Evolutionary conservation across 2,888 invertebrate genomes (phyloP).

Genomic region (Drosophila neotestacea): DNA sequence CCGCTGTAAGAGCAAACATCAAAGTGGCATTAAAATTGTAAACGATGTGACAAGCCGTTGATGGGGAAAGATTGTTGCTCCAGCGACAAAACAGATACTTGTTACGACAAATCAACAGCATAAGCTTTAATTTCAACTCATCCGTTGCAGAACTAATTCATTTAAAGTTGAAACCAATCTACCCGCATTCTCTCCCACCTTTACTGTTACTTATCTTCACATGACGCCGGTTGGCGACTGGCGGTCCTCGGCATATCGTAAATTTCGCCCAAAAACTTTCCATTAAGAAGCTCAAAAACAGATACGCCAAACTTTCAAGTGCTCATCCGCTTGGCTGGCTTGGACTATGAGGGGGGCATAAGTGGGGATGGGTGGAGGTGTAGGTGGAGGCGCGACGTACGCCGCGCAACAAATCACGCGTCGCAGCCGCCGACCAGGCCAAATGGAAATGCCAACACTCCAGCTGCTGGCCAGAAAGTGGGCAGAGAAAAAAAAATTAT

Average conservation of each 20-base stretch:
- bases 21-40: slow-evolving; percentile 51
- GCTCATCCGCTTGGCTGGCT: slow-evolving; percentile 54
- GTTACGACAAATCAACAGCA: background rate
- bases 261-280: slow-evolving; percentile 70
- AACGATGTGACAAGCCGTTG: slow-evolving; percentile 51
- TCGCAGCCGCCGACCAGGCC: slow-evolving; percentile 55
- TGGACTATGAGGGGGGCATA: background rate
- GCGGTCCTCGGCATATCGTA: slow-evolving; percentile 63
- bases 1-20: slow-evolving; percentile 36
- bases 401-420: slow-evolving; percentile 77
- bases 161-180: slow-evolving; percentile 56
- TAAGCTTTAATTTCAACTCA: slow-evolving; percentile 1
- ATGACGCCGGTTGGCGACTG: slow-evolving; percentile 72
- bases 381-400: slow-evolving; percentile 49
- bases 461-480: slow-evolving; percentile 44
- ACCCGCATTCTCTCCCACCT: slow-evolving; percentile 12
- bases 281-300: slow-evolving; percentile 81
- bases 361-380: background rate
- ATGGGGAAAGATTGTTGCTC: slow-evolving; percentile 10
- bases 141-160: slow-evolving; percentile 52
- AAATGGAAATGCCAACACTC: slow-evolving; percentile 68
- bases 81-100: background rate
- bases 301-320: slow-evolving; percentile 75
- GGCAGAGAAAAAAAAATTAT: slow-evolving; percentile 27
- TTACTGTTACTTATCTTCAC: slow-evolving; percentile 70